Percentiles rank a stretch among this genome's conserved stretches.
These are phyloP conservation scores for Macroramphosus scolopax DNA, from an alignment of 2,797 vertebrate genomes.

Conservation along the genomic window DNA sequence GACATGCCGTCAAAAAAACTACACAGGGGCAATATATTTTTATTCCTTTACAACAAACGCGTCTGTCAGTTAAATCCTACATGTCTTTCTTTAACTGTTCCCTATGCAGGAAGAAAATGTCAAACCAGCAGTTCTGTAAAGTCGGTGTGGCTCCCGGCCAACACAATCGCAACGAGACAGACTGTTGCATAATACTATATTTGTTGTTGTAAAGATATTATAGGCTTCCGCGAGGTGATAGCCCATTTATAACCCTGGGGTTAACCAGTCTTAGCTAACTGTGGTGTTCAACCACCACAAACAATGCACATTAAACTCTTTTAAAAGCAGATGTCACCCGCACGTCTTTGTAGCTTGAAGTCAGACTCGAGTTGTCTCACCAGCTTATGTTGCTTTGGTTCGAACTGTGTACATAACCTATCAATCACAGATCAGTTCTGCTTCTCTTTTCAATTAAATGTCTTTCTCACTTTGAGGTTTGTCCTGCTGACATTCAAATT, in stretches of 20 bases:
- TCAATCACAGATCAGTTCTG: conserved; percentile 43
- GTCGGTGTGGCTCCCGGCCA: conserved; percentile 4
- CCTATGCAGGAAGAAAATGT: neutral
- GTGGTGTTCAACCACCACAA: conserved; percentile 43
- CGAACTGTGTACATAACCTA: too few relatives aligned
- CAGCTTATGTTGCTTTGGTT: too few relatives aligned
- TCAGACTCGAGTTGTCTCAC: too few relatives aligned
- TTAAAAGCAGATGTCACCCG: conserved; percentile 16
- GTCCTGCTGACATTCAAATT: conserved; percentile 37
- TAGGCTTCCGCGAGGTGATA: conserved; percentile 48
- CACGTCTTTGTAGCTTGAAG: neutral
- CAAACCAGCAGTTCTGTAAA: conserved; percentile 5
- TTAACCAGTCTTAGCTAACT: conserved; percentile 50
- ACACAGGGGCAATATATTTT: too few relatives aligned
- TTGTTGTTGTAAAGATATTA: conserved; percentile 13
- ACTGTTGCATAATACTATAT: conserved; percentile 24
- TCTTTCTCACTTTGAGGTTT: conserved; percentile 18
- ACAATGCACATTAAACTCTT: conserved; percentile 46
- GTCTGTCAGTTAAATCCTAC: neutral
- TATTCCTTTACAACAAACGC: neutral
- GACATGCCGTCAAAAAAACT: too few relatives aligned
- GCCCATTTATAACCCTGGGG: conserved; percentile 51
- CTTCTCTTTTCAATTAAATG: too few relatives aligned
- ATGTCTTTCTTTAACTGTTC: neutral
- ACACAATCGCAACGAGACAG: conserved; percentile 4